Conservation (phyloP, 2,888 invertebrate genomes). For the Cephus pygmeus region DNA sequence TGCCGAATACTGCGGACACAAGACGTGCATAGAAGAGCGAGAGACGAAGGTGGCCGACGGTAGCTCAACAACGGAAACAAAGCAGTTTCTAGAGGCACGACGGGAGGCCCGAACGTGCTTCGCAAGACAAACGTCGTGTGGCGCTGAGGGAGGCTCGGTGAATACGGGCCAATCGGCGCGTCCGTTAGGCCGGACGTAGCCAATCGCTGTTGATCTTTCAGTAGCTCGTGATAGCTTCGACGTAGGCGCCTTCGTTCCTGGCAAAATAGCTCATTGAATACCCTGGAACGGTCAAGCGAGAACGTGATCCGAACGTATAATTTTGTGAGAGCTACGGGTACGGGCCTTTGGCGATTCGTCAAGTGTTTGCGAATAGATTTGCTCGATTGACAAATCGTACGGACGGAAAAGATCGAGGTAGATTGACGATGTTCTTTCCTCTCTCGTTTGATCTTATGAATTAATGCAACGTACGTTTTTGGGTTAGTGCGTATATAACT, state of each 20-base stretch:
- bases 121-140: neutral
- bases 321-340: neutral
- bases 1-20: neutral
- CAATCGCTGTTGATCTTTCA: neutral
- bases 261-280: slow-evolving; percentile 25
- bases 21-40: neutral
- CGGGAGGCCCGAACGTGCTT: neutral
- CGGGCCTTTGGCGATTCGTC: neutral
- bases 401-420: neutral
- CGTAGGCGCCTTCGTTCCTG: slow-evolving; percentile 9
- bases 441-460: neutral
- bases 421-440: neutral
- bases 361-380: neutral
- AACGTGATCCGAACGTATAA: slow-evolving; percentile 16
- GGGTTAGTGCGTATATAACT: neutral
- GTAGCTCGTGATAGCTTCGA: neutral
- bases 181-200: neutral
- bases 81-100: neutral
- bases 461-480: neutral
- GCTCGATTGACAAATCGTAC: neutral
- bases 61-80: neutral
- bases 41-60: neutral
- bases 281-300: slow-evolving; percentile 17
- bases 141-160: neutral
- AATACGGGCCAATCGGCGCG: neutral